Conservation (phyloP, 2,113 vertebrate genomes). For the Vidua chalybeata region DNA sequence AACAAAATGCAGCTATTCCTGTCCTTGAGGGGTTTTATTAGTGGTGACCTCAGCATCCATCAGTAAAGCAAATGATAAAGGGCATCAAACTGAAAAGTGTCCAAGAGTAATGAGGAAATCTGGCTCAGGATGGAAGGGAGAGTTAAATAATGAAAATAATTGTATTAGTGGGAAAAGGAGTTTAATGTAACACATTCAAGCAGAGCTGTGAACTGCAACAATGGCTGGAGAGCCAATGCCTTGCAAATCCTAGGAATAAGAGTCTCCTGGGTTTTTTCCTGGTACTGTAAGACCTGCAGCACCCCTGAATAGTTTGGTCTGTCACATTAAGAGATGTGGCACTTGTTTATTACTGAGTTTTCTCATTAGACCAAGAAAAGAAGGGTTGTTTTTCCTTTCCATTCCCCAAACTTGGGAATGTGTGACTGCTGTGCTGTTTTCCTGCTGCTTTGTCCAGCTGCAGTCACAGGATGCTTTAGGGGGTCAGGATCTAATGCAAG, state of each 20-base stretch:
- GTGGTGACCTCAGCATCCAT: not conserved
- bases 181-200: not conserved
- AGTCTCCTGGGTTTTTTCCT: not conserved
- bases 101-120: not conserved
- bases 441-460: not conserved
- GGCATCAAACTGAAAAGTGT: not conserved
- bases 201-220: not conserved
- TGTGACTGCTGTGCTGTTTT: not conserved
- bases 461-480: not conserved
- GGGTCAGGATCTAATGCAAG: not conserved
- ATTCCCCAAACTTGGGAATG: rapidly evolving
- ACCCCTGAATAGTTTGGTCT: not conserved
- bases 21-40: conserved; percentile 35
- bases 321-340: not conserved
- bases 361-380: not conserved
- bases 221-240: not conserved
- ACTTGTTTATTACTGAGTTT: not conserved
- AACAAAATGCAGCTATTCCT: not conserved
- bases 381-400: not conserved
- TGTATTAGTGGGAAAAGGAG: not conserved
- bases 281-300: not conserved
- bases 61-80: not conserved
- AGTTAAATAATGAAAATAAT: not conserved
- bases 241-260: not conserved
- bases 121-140: not conserved